A percentile compares a stretch with the other conserved stretches of the same genome.
phyloP scores from a whole-genome alignment of 2,888 invertebrate genomes.

The Anaspis maculata region DNA sequence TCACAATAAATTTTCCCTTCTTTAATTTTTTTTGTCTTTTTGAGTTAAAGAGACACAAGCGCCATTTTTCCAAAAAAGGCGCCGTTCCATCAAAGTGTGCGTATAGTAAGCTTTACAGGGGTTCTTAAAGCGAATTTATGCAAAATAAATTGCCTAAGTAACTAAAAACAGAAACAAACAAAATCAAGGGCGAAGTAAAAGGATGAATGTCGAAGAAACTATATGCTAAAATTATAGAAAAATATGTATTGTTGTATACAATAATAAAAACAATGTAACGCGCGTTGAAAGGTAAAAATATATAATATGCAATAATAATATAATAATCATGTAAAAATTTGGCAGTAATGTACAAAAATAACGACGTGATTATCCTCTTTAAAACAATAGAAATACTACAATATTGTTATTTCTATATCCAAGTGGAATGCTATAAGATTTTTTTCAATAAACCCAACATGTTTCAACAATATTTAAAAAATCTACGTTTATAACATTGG shows the following conservation, averaged over 20 bases:
- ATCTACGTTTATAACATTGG: slow-evolving; percentile 23
- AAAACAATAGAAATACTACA: slow-evolving; percentile 21
- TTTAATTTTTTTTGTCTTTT: too few species aligned
- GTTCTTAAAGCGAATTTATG: slow-evolving; percentile 41
- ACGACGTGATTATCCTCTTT: too few species aligned
- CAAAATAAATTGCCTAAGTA: slow-evolving; percentile 41
- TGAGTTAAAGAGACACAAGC: too few species aligned
- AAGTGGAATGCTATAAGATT: slow-evolving; percentile 34
- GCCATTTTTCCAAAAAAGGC: too few species aligned
- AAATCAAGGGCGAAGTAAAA: neutral
- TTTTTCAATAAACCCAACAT: slow-evolving; percentile 14
- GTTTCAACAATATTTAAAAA: slow-evolving; percentile 18
- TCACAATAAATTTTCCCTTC: too few species aligned
- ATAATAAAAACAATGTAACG: slow-evolving; percentile 33
- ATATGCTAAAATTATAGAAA: slow-evolving; percentile 31
- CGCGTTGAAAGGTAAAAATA: too few species aligned
- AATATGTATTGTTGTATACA: too few species aligned
- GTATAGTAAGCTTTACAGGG: slow-evolving; percentile 15
- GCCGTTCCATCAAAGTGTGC: slow-evolving; percentile 24
- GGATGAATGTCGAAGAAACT: neutral
- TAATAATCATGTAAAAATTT: slow-evolving; percentile 37
- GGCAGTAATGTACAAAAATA: slow-evolving; percentile 36
- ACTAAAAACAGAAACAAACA: slow-evolving; percentile 19
- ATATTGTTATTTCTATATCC: slow-evolving; percentile 28
- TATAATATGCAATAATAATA: slow-evolving; percentile 25